Conservation (phyloP, 2,888 invertebrate genomes). For the Aphidoletes aphidimyza region DNA sequence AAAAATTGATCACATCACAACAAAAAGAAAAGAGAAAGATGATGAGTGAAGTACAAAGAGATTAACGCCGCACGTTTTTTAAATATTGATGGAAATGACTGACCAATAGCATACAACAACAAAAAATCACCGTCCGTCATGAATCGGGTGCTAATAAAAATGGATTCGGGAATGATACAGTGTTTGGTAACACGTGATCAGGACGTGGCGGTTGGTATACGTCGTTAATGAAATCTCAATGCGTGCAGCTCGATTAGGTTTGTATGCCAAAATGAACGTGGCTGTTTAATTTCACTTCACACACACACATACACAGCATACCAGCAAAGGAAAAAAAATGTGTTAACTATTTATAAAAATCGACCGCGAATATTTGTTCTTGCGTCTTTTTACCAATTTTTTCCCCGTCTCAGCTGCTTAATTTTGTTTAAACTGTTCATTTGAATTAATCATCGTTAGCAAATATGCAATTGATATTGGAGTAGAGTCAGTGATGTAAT, state of each 20-base stretch:
- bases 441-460: background rate
- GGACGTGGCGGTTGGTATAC: slow-evolving; percentile 27
- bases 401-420: background rate
- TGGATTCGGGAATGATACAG: background rate
- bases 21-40: background rate
- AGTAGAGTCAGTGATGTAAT: no score
- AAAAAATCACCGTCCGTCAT: background rate
- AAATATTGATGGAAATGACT: background rate
- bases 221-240: background rate
- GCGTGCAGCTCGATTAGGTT: background rate
- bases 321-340: background rate
- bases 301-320: no score
- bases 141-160: slow-evolving; percentile 1
- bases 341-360: slow-evolving; percentile 11
- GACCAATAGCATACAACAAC: background rate
- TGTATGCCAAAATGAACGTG: background rate
- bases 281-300: background rate
- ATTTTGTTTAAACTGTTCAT: background rate
- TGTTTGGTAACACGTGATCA: background rate
- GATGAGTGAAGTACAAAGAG: background rate
- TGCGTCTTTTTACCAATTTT: background rate
- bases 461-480: no score
- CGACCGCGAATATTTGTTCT: background rate
- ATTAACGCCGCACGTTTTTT: background rate
- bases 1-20: background rate